A percentile compares a stretch with the other conserved stretches of the same genome.
Conservation (phyloP, 2,113 vertebrate genomes). For the Casuarius casuarius region DNA sequence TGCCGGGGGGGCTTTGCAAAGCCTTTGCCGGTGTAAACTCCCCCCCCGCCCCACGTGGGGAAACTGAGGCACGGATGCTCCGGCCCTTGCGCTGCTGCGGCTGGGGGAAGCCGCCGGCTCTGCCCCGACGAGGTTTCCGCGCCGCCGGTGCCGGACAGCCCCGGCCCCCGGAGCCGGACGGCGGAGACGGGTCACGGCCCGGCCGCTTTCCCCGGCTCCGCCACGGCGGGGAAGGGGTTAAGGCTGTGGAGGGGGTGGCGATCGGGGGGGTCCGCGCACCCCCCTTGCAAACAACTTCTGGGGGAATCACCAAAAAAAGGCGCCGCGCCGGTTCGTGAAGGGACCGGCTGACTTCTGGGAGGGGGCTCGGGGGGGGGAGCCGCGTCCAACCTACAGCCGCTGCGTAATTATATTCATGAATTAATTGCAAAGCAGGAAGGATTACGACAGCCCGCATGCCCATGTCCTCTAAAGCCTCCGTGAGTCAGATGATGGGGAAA, state of each 20-base stretch:
- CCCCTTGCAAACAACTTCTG: not conserved
- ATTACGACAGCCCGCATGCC: slow-evolving; percentile 7
- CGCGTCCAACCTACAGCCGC: not conserved
- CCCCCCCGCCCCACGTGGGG: not conserved
- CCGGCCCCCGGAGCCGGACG: too few relatives aligned
- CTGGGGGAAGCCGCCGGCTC: not conserved
- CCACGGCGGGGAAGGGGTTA: too few relatives aligned
- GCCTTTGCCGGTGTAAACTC: not conserved
- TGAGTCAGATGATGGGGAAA: slow-evolving; percentile 54
- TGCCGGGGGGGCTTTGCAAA: not conserved
- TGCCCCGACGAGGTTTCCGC: too few relatives aligned
- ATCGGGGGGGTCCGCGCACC: too few relatives aligned
- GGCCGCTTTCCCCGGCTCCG: not conserved
- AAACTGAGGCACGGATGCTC: slow-evolving; percentile 40
- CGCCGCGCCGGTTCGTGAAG: too few relatives aligned
- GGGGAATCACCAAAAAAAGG: not conserved
- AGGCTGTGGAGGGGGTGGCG: too few relatives aligned
- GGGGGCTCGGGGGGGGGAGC: not conserved
- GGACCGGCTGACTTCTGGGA: too few relatives aligned
- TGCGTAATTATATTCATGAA: not conserved
- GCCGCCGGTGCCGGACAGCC: too few relatives aligned
- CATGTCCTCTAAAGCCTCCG: not conserved
- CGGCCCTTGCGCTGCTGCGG: not conserved
- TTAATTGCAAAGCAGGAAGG: slow-evolving; percentile 19
- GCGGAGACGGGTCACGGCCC: too few relatives aligned